A percentile compares a stretch with the other conserved stretches of the same genome.
These are phyloP conservation scores for Tethya wilhelma DNA, from an alignment of 37 sponge, comb jelly and placozoan genomes.

Conservation along the genomic window DNA sequence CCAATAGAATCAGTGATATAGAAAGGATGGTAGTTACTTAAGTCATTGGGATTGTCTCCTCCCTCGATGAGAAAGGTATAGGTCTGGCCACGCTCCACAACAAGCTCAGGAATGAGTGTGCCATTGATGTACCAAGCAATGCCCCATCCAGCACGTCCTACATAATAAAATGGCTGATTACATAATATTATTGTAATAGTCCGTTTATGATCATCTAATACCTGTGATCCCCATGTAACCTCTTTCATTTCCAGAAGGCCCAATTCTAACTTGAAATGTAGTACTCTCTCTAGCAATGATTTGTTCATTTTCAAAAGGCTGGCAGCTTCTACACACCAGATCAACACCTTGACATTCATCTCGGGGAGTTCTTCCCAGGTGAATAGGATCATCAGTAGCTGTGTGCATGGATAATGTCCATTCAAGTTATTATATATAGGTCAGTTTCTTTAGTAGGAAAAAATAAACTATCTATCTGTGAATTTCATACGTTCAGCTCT, in stretches of 20 bases:
- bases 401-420: background rate
- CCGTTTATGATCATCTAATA: no score
- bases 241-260: slow-evolving; percentile 40
- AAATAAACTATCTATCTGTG: no score
- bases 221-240: slow-evolving; percentile 70
- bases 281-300: background rate
- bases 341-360: background rate
- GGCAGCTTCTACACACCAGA: background rate
- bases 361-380: slow-evolving; percentile 7
- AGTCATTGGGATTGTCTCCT: slow-evolving; percentile 31
- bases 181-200: no score
- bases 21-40: slow-evolving; percentile 66
- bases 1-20: slow-evolving; percentile 61
- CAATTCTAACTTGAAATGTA: slow-evolving; percentile 55
- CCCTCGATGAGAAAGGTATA: slow-evolving; percentile 72
- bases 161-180: no score
- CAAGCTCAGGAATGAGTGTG: slow-evolving; percentile 65
- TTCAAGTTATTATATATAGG: no score
- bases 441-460: no score
- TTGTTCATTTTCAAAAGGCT: background rate
- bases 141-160: slow-evolving; percentile 64
- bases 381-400: slow-evolving; percentile 25
- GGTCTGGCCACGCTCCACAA: slow-evolving; percentile 53
- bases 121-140: slow-evolving; percentile 80
- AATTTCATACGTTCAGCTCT: slow-evolving; percentile 23